Evolutionary conservation across 2,888 invertebrate genomes (phyloP), one percentile per base, ranked within the genome.

Genomic region (Sicus ferrugineus): DNA sequence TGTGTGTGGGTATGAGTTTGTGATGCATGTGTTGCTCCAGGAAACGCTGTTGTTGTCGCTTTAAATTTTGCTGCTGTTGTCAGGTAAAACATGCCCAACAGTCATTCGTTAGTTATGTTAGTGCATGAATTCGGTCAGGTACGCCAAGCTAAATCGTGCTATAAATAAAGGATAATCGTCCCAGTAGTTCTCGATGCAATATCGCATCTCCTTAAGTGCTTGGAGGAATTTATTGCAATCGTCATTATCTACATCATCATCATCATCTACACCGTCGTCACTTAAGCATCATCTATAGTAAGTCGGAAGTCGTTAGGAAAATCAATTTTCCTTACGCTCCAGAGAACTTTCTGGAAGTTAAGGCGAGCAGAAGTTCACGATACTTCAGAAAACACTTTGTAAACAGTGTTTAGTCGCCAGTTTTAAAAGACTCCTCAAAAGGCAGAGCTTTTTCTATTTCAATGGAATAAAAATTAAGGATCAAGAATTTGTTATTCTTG

Each of bases 111-210:
- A 34, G 34, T 52, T 64, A 34, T 46, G 30, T 52, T 14, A 48
- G n/a, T 38, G 74, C 76, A 77, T 72, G 75, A 72, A 75, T 76
- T 75, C 71, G 73, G 73, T 74, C 76, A 76, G 77, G 76, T 77
- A 75, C 67, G 67, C 67, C 59, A 52, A 28, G 67, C 61, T 67
- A 76, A 79, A 79, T 79, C 76, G 75, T 73, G 74, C 42, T n/a
- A 42, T 42, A 42, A 42, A 42, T 42, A 42, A 42, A 42, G 42
- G 42, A 42, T 42, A 42, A 42, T 42, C 42, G 42, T 14, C 16
- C 42, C n/a, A n/a, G n/a, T 5, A 42, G 16, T 42, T 5, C 42
- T 6, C 7, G 4, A 42, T 16, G 42, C 14, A 42, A 42, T 42
- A 42, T 42, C 42, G 42, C 42, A n/a, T n/a, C 16, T 16, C n/a